A percentile compares a stretch with the other conserved stretches of the same genome.
Evolutionary conservation across 1,140 invertebrate species (phyloP).

Genomic region (Tenebrio molitor): DNA sequence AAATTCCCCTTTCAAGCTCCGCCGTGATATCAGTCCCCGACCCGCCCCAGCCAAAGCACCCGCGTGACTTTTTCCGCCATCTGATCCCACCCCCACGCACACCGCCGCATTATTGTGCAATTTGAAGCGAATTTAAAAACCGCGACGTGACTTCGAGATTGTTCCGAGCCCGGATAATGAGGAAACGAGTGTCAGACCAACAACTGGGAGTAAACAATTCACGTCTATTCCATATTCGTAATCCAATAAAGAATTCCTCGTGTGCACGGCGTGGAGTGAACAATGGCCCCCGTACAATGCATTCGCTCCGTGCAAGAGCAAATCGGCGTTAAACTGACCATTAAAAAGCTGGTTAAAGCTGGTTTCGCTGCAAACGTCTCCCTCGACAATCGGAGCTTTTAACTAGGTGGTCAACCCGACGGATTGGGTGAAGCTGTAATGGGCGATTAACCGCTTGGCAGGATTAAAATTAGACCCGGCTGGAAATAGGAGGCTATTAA

Average conservation of each 20-base stretch:
- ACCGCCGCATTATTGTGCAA: too few species aligned
- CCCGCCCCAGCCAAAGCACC: too few species aligned
- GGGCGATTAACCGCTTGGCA: neutral
- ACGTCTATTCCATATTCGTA: neutral
- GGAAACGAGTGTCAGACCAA: neutral
- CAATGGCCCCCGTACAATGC: conserved; percentile 4
- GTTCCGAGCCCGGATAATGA: neutral
- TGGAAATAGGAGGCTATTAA: neutral
- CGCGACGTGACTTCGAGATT: neutral
- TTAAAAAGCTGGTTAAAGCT: conserved; percentile 11
- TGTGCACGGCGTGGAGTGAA: conserved; percentile 9
- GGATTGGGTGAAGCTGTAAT: too few species aligned
- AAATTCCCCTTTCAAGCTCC: too few species aligned
- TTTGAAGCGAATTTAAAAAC: neutral
- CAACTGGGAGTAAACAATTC: conserved; percentile 4
- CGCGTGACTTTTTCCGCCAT: too few species aligned
- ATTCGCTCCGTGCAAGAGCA: neutral
- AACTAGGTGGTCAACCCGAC: too few species aligned
- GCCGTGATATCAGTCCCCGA: too few species aligned
- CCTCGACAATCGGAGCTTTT: too few species aligned
- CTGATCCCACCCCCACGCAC: too few species aligned
- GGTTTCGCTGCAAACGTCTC: too few species aligned
- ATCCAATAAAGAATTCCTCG: conserved; percentile 9
- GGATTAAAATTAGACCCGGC: conserved; percentile 11
- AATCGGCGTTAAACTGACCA: conserved; percentile 22